Base-by-base conservation (phyloP, 1,140 invertebrate species). In the Aphaenogaster ashmeadi region DNA sequence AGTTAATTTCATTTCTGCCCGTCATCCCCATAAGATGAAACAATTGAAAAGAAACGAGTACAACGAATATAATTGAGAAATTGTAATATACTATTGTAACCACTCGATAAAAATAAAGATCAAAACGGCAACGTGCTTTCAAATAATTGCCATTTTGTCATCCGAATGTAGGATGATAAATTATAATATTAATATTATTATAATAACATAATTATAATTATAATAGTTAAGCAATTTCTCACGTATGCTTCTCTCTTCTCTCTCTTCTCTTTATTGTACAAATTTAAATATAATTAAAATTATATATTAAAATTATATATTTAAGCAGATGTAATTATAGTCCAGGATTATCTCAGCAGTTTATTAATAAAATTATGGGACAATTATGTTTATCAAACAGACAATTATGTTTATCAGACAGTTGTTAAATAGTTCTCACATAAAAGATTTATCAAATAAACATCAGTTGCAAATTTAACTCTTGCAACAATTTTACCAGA, bases 401-500 rank as follows among this genome's bases (percentile, higher is more conserved):
- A 27, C 0, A 27, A 27, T 27, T 27, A 27, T 27, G 27, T 27
- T 27, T 27, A 27, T 18, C 41, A 44, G 15, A 27, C 3, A 77
- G 18, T 74, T 47, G 18, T 44, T 58, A 47, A 78, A 64, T 33
- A 3, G 0, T 18, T 33, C 3, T 33, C 18, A 62, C 0, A 75
- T 15, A 4, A 27, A 62, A 33, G 13, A 52, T 79, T 15, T 9
- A 47, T 38, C 9, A 21, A 74, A 38, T 36, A 54, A 62, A 41
- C 21, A 15, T 2, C 3, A 44, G 44, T 71, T 71, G 21, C n/a
- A 41, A 81, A 71, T 60, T 58, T 41, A 58, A 84, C 50, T 62
- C 21, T 33, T 33, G 8, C 15, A 62, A 38, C 5, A 60, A 36
- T 8, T 21, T 21, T 36, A 44, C 11, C 8, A 2, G 13, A 84